These are phyloP conservation scores for Zhuqinia jingwanae DNA, from an alignment of 2,888 invertebrate genomes.

Conservation along the genomic window DNA sequence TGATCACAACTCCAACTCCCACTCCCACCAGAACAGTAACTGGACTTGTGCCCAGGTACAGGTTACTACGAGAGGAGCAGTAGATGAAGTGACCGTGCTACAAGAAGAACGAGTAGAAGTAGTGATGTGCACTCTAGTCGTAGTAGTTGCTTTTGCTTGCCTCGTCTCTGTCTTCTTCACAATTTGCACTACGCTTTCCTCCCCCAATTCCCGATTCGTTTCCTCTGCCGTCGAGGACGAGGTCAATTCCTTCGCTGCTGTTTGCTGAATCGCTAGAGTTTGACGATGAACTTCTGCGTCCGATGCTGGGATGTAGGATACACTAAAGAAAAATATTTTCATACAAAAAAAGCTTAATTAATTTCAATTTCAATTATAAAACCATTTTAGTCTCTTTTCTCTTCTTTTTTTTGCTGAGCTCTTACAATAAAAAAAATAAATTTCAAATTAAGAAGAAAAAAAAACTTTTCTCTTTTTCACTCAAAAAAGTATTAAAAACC, in stretches of 20 bases:
- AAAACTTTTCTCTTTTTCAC: too few species aligned
- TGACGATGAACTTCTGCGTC: constrained; percentile 83
- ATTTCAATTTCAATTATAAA: background rate
- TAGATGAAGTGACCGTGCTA: constrained; percentile 41
- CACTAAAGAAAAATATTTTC: constrained; percentile 80
- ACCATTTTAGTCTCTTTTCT: too few species aligned
- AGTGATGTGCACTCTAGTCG: constrained; percentile 51
- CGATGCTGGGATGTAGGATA: constrained; percentile 83
- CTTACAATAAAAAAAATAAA: too few species aligned
- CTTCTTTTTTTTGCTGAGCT: too few species aligned
- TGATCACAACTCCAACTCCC: constrained; percentile 67
- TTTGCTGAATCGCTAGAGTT: constrained; percentile 78
- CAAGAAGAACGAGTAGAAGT: constrained; percentile 48
- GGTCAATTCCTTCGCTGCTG: constrained; percentile 63
- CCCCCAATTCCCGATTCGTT: constrained; percentile 58
- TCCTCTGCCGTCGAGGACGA: constrained; percentile 32
- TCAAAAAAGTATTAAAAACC: too few species aligned
- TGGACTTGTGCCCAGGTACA: constrained; percentile 67
- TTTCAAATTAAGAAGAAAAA: too few species aligned
- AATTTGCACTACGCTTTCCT: constrained; percentile 48
- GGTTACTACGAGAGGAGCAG: constrained; percentile 26
- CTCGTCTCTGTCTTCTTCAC: constrained; percentile 61
- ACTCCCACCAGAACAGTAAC: constrained; percentile 65
- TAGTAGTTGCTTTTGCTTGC: constrained; percentile 58
- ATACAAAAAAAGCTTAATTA: background rate